These are phyloP conservation scores for Macaria notata DNA, from an alignment of 2,888 invertebrate species.

Conservation along the genomic window DNA sequence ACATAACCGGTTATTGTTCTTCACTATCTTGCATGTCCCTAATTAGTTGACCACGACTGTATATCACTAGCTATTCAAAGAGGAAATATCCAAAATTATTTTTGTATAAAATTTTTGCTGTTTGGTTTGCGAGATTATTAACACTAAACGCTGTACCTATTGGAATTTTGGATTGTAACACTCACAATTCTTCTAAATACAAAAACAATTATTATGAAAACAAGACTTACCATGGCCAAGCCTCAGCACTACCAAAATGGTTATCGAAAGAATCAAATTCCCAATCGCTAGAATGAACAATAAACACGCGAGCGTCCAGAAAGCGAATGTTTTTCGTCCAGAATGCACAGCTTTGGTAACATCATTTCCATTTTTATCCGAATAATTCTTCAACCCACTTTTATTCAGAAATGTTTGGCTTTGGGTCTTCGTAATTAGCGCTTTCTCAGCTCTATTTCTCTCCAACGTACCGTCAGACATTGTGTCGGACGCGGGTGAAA, in stretches of 20 bases:
- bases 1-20: no score
- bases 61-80: no score
- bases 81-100: no score
- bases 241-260: constrained; percentile 90
- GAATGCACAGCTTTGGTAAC: constrained; percentile 61
- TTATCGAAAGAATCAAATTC: constrained; percentile 90
- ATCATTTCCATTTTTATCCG: constrained; percentile 74
- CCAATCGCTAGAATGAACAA: constrained; percentile 88
- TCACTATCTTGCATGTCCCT: no score
- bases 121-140: no score
- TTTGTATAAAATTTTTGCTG: no score
- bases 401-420: constrained; percentile 44
- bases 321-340: constrained; percentile 85
- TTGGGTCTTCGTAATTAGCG: constrained; percentile 63
- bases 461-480: constrained; percentile 71
- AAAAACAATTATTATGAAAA: not conserved
- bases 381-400: constrained; percentile 61
- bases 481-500: constrained; percentile 68
- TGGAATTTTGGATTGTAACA: no score
- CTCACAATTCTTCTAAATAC: no score
- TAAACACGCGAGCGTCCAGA: constrained; percentile 90
- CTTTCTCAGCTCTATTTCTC: constrained; percentile 68
- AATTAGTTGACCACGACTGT: no score
- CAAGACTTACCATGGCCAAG: constrained; percentile 83
- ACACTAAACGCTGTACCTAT: no score